Evolutionary conservation across 2,888 invertebrate genomes (phyloP).

Genomic region (Mesodorylaimus sp.): DNA sequence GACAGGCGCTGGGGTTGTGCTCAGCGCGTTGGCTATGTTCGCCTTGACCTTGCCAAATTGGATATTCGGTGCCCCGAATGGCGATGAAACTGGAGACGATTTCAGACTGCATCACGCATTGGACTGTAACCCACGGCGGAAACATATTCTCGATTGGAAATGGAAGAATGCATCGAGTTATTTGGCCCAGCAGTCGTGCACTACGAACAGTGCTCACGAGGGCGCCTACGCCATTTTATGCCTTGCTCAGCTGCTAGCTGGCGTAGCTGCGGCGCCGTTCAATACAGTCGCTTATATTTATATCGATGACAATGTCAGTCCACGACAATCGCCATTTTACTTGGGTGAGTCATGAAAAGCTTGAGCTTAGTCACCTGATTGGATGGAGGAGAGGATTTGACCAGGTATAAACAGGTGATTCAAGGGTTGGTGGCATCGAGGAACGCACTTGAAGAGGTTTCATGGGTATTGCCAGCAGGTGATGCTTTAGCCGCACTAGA

Average conservation of each 20-base stretch:
- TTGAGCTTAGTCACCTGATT: neutral
- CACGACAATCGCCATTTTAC: constrained; percentile 17
- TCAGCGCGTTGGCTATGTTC: constrained; percentile 19
- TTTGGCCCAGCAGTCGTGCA: neutral
- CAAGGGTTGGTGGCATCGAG: too few relatives aligned
- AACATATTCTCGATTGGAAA: neutral
- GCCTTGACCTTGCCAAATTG: constrained; percentile 17
- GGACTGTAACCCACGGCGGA: too few relatives aligned
- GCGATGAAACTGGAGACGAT: constrained; percentile 9
- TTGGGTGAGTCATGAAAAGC: constrained; percentile 13
- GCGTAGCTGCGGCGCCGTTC: constrained; percentile 19
- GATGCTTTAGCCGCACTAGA: too few relatives aligned
- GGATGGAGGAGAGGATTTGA: too few relatives aligned
- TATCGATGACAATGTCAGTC: constrained; percentile 20
- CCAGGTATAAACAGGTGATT: too few relatives aligned
- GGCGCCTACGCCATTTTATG: constrained; percentile 16
- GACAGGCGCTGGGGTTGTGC: constrained; percentile 18
- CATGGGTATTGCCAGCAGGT: too few relatives aligned
- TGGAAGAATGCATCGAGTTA: neutral
- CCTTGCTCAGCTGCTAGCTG: constrained; percentile 19
- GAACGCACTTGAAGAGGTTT: too few relatives aligned
- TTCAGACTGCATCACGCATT: too few relatives aligned
- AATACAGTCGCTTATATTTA: constrained; percentile 21
- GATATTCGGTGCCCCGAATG: constrained; percentile 17
- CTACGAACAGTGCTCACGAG: neutral